These are phyloP conservation scores for Diogma glabrata DNA, from an alignment of 2,888 invertebrate genomes.

Conservation along the genomic window DNA sequence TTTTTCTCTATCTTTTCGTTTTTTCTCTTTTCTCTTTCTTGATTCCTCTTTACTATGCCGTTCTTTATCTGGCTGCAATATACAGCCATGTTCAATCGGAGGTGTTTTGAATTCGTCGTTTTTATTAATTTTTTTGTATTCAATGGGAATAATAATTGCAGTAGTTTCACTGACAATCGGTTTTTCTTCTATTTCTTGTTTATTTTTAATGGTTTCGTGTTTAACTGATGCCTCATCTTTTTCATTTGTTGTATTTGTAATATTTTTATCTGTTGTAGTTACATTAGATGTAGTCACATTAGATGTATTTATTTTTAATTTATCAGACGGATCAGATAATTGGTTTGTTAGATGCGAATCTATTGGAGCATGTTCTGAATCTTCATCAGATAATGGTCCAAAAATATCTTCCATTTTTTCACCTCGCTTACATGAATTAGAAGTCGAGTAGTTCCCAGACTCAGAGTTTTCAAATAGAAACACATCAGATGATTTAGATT, in stretches of 20 bases:
- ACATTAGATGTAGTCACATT: too few species aligned
- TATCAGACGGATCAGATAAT: too few species aligned
- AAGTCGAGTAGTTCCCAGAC: slow-evolving; percentile 6
- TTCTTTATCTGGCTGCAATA: slow-evolving; percentile 25
- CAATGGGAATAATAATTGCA: not conserved
- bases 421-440: slow-evolving; percentile 44
- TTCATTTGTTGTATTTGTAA: not conserved
- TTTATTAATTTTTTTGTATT: not conserved
- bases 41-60: slow-evolving; percentile 32
- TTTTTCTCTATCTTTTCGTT: slow-evolving; percentile 49
- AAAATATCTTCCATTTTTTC: slow-evolving; percentile 83
- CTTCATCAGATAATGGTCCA: slow-evolving; percentile 73
- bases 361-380: slow-evolving; percentile 29
- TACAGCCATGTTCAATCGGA: not conserved
- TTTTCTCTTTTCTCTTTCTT: slow-evolving; percentile 47
- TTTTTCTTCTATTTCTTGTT: not conserved
- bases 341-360: too few species aligned
- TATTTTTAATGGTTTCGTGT: not conserved
- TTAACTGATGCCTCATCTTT: not conserved
- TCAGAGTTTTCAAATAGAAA: slow-evolving; percentile 16
- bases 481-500: slow-evolving; percentile 32
- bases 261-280: too few species aligned
- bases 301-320: too few species aligned
- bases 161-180: not conserved
- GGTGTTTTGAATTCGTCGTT: not conserved